These are phyloP conservation scores for Centrocercus urophasianus DNA, from an alignment of 2,113 vertebrate genomes.

Conservation along the genomic window DNA sequence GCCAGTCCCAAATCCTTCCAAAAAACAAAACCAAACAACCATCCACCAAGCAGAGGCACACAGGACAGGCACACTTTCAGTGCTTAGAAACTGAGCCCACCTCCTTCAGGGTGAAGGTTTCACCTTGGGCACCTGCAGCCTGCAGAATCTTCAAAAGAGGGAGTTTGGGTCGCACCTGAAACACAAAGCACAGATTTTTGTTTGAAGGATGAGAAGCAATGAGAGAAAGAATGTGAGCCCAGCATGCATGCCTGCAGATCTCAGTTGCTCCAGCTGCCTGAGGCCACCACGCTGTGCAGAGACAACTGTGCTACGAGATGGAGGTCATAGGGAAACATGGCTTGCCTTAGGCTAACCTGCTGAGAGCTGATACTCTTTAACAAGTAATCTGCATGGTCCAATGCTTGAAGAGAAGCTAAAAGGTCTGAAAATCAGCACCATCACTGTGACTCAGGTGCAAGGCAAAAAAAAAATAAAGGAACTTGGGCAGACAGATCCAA, in stretches of 20 bases:
- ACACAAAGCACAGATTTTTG: not conserved
- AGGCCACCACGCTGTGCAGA: not conserved
- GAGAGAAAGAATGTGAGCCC: not conserved
- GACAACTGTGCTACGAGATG: not conserved
- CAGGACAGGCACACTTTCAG: too few species aligned
- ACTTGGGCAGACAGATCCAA: not conserved
- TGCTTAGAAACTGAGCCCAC: constrained; percentile 59
- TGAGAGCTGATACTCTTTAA: not conserved
- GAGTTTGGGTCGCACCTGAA: constrained; percentile 87
- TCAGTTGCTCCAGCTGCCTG: not conserved
- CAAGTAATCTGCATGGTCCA: not conserved
- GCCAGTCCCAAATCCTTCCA: not conserved
- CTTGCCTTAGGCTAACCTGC: not conserved
- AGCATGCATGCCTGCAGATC: accelerated
- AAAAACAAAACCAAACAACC: not conserved
- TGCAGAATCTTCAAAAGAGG: constrained; percentile 91
- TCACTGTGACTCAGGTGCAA: not conserved
- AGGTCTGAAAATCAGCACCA: not conserved
- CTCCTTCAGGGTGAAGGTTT: constrained; percentile 94
- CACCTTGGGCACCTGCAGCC: constrained; percentile 90
- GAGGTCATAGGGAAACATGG: not conserved
- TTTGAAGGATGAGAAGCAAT: not conserved
- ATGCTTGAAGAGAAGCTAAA: not conserved
- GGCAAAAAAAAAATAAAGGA: not conserved
- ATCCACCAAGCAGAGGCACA: accelerated